These are phyloP conservation scores for Diploscapter pachys DNA, from an alignment of 1,140 invertebrate species.

Conservation along the genomic window DNA sequence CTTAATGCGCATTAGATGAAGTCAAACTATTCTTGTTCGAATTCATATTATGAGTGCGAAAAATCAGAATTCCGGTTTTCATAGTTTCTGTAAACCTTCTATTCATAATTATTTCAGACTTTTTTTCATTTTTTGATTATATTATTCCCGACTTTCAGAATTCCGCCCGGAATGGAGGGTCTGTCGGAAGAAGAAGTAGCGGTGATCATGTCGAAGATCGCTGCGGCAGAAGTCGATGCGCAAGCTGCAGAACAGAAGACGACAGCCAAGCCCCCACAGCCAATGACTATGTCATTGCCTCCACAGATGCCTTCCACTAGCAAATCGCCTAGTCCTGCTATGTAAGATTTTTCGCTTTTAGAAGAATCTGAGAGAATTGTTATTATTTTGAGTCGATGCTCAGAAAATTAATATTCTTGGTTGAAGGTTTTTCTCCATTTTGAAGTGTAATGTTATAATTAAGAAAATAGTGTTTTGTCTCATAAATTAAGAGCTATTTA, in stretches of 20 bases:
- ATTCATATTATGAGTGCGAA: too few relatives aligned
- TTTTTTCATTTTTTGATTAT: background rate
- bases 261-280: too few relatives aligned
- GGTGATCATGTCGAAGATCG: slow-evolving; percentile 56
- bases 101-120: background rate
- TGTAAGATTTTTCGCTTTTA: background rate
- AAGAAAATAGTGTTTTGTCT: too few relatives aligned
- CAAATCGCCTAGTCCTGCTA: slow-evolving; percentile 11
- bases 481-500: too few relatives aligned
- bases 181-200: slow-evolving; percentile 54
- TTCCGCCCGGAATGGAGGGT: slow-evolving; percentile 55
- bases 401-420: too few relatives aligned
- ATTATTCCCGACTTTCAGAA: slow-evolving; percentile 12
- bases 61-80: background rate
- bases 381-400: background rate
- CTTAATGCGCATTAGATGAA: too few relatives aligned
- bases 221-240: slow-evolving; percentile 51
- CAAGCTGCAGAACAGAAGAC: background rate
- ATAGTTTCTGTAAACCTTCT: background rate
- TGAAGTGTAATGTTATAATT: too few relatives aligned
- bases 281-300: slow-evolving; percentile 4
- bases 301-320: background rate
- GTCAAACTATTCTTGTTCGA: too few relatives aligned
- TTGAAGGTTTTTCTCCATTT: too few relatives aligned
- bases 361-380: background rate